Evolutionary conservation across 1,140 invertebrate genomes (phyloP).

Genomic region (Drosophila biarmipes): DNA sequence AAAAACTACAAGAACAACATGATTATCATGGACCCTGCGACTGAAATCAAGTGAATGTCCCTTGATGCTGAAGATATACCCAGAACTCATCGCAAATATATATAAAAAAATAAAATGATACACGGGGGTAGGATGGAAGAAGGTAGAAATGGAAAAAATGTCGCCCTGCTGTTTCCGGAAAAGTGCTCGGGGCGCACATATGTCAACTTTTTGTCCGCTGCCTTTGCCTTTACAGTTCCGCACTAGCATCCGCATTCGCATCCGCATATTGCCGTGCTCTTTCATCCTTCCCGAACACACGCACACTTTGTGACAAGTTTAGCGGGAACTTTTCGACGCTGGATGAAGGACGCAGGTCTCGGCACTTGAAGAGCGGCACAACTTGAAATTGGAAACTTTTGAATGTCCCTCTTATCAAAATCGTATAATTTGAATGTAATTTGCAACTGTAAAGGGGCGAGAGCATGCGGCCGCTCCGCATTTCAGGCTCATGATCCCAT

Average conservation of each 20-base stretch:
- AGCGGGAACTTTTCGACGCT: conserved; percentile 57
- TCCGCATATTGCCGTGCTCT: conserved; percentile 19
- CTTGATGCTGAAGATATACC: conserved; percentile 73
- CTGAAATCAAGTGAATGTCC: conserved; percentile 81
- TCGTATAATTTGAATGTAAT: conserved; percentile 84
- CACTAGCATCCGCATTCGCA: conserved; percentile 12
- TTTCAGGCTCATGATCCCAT: conserved; percentile 20
- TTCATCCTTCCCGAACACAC: conserved; percentile 31
- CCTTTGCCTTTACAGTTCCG: conserved; percentile 1
- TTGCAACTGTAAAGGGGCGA: conserved; percentile 79
- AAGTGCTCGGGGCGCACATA: conserved; percentile 84
- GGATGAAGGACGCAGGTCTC: not conserved
- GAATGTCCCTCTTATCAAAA: conserved; percentile 84
- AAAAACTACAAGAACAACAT: conserved; percentile 23
- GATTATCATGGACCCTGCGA: conserved; percentile 70
- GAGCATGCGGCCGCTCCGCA: conserved; percentile 32
- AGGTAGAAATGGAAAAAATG: conserved; percentile 65
- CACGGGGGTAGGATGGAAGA: conserved; percentile 1
- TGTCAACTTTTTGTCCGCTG: conserved; percentile 78
- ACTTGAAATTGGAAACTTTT: conserved; percentile 84
- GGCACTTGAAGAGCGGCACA: conserved; percentile 72
- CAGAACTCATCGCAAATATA: conserved; percentile 43
- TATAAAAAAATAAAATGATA: conserved; percentile 3
- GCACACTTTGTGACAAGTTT: conserved; percentile 65
- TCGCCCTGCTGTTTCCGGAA: conserved; percentile 80